Conservation (phyloP, 2,797 vertebrate species). For the Petrocephalus schoutedeni region DNA sequence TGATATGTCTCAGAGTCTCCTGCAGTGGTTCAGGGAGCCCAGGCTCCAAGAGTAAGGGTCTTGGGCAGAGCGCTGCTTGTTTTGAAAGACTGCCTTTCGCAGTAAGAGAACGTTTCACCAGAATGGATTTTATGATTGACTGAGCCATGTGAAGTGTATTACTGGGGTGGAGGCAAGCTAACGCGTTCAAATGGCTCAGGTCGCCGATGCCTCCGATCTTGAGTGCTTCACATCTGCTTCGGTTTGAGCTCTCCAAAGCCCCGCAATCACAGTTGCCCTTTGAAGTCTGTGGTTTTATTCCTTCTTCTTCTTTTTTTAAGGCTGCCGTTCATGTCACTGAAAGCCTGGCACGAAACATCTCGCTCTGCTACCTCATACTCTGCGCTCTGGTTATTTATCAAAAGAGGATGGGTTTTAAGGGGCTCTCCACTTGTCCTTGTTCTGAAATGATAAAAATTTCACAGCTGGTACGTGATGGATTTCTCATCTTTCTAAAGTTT, state of each 20-base stretch:
- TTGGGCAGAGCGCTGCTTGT: background rate
- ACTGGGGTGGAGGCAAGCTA: slow-evolving; percentile 16
- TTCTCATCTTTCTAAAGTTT: slow-evolving; percentile 39
- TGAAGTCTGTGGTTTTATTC: slow-evolving; percentile 32
- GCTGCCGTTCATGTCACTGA: slow-evolving; percentile 34
- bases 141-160: slow-evolving; percentile 37
- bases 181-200: slow-evolving; percentile 33
- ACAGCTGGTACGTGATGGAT: slow-evolving; percentile 36
- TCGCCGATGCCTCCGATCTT: slow-evolving; percentile 36
- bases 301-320: slow-evolving; percentile 10
- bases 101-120: slow-evolving; percentile 28
- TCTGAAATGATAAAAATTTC: slow-evolving; percentile 24
- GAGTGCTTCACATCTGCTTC: slow-evolving; percentile 45
- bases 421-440: slow-evolving; percentile 33
- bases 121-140: slow-evolving; percentile 48
- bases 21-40: slow-evolving; percentile 30
- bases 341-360: slow-evolving; percentile 33
- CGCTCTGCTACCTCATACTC: slow-evolving; percentile 29
- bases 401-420: background rate
- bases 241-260: slow-evolving; percentile 43
- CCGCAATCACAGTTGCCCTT: slow-evolving; percentile 34
- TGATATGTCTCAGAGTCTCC: slow-evolving; percentile 30
- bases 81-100: slow-evolving; percentile 30
- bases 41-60: slow-evolving; percentile 28
- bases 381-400: slow-evolving; percentile 27